phyloP scores from a whole-genome alignment of 1,140 invertebrate species.

The Mercenaria mercenaria region DNA sequence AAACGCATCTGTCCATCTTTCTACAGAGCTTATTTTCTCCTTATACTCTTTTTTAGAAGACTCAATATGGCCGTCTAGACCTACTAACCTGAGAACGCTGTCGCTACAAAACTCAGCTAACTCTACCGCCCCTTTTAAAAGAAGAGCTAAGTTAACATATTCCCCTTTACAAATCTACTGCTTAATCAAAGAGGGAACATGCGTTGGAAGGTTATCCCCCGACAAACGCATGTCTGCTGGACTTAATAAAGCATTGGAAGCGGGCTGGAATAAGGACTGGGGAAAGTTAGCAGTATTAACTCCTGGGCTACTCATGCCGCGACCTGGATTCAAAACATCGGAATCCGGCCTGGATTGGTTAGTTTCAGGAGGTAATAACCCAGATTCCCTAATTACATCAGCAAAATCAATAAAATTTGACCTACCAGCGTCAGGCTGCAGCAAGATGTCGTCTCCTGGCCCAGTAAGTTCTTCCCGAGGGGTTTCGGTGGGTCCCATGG shows the following conservation, averaged over 20 bases:
- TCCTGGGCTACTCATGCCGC: not conserved
- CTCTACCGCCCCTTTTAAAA: slow-evolving; percentile 25
- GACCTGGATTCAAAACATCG: not conserved
- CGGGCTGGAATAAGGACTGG: not conserved
- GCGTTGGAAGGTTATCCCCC: not conserved
- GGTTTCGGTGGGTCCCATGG: too few relatives aligned
- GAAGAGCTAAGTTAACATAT: slow-evolving; percentile 9
- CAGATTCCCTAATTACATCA: not conserved
- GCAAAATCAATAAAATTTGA: not conserved
- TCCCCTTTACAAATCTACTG: slow-evolving; percentile 18
- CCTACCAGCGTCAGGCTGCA: not conserved
- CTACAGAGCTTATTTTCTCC: not conserved
- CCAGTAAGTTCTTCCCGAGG: too few relatives aligned
- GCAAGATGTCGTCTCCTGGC: too few relatives aligned
- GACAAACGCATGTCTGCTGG: not conserved
- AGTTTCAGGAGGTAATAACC: not conserved
- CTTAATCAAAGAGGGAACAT: not conserved
- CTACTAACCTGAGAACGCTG: not conserved
- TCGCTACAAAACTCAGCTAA: not conserved
- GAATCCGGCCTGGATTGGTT: not conserved
- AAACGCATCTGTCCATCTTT: slow-evolving; percentile 27
- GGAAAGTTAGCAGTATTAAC: not conserved
- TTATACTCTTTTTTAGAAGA: not conserved
- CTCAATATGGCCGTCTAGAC: not conserved
- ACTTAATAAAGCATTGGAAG: not conserved